Base-by-base conservation (phyloP, 2,888 invertebrate species). In the Schizaphis graminum region DNA sequence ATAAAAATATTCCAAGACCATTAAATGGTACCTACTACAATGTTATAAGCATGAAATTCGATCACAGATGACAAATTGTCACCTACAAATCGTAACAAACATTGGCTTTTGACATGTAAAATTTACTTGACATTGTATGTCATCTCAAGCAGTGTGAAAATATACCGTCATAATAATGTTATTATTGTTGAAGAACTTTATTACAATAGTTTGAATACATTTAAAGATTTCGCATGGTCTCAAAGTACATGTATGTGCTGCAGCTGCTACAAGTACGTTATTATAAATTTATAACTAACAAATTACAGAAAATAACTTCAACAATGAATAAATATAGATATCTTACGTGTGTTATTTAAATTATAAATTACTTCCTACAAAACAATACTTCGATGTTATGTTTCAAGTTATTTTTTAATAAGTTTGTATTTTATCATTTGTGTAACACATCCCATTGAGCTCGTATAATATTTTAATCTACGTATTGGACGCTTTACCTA, bases 161-260 rank as follows among this genome's bases (percentile, higher is more conserved):
- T 56, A 56, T 28, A 24, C 4, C 2, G 53, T 47, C 41, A 3
- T 91, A 10, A 56, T 84, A 91, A 84, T 53, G 84, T 41, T 44
- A 56, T n/a, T 67, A 53, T 57, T 84, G 85, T 85, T 44, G 28
- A 57, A 47, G 44, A 85, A 91, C 91, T 91, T 85, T 85, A 91
- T 91, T n/a, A 91, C 84, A 56, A 85, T 57, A 44, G 91, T 91
- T 91, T 85, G 85, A 85, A 91, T 85, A 85, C 21, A 57, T 47
- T 91, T 91, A 85, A 85, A 67, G 57, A 91, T 85, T 47, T 91
- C 41, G 21, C 13, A 21, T 28, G 21, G 28, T 91, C 44, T n/a
- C 41, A 28, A 53, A 56, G 56, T 28, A 53, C 26, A 21, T 28
- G 49, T n/a, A 10, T 13, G 49, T 28, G 24, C 53, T 35, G n/a